These are phyloP conservation scores for Brachyalestes nurse DNA, from an alignment of 2,797 vertebrate species.

Conservation along the genomic window DNA sequence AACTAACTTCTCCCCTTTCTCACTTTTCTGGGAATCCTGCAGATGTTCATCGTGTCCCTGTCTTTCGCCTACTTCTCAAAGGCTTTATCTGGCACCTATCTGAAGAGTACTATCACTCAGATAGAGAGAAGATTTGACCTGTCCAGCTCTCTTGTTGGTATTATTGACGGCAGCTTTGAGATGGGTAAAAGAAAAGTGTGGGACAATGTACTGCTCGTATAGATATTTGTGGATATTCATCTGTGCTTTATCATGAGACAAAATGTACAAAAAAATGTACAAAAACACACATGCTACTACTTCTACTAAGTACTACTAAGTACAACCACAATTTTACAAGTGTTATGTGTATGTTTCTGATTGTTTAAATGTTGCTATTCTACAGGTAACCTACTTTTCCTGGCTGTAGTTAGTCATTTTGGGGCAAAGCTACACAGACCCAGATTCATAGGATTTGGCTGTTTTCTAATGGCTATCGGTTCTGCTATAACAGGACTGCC, in stretches of 20 bases:
- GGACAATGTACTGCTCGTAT: no score
- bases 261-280: no score
- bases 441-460: slow-evolving; percentile 75
- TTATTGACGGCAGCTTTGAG: slow-evolving; percentile 92
- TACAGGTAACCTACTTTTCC: slow-evolving; percentile 78
- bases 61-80: slow-evolving; percentile 88
- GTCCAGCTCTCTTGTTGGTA: slow-evolving; percentile 83
- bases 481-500: slow-evolving; percentile 76
- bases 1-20: not conserved
- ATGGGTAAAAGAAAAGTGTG: slow-evolving; percentile 79
- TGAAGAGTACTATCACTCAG: slow-evolving; percentile 93
- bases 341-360: not conserved
- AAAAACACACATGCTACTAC: no score
- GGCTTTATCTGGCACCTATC: slow-evolving; percentile 85
- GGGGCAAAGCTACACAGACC: slow-evolving; percentile 80
- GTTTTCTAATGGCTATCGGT: slow-evolving; percentile 76
- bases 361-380: not conserved
- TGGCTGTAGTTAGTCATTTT: slow-evolving; percentile 79
- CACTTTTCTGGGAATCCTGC: slow-evolving; percentile 18
- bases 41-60: slow-evolving; percentile 88
- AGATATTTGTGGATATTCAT: no score
- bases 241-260: no score
- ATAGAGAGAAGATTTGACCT: slow-evolving; percentile 92
- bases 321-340: no score
- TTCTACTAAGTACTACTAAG: no score